Base-by-base conservation (phyloP, 2,797 vertebrate species). In the Oreochromis mossambicus region DNA sequence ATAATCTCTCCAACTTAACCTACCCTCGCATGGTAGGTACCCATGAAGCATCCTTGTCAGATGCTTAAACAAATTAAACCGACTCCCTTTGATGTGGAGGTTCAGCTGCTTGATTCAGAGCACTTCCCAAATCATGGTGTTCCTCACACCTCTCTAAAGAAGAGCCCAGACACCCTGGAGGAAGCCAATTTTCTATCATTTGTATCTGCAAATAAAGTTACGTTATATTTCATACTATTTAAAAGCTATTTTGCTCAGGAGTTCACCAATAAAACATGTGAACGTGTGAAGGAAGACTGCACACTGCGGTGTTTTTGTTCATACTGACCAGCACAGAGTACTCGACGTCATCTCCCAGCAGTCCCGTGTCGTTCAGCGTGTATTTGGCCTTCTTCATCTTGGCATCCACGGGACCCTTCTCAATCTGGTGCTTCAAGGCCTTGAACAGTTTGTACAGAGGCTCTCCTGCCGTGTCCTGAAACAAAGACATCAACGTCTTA, bases 391-490 rank as follows among this genome's bases (percentile, higher is more conserved):
- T 99, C 95, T 98, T 98, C 92, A 98, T 94, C 81, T 97, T 96
- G 0, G 97, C 97, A 63, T 99, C 98, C 87, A 99, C 98, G 0
- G 98, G 98, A 1, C 98, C 98, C 77, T 99, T 99, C 92, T 99
- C 98, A 63, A 99, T 97, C 95, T 99, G 98, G 79, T 99, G 98
- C 91, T 99, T 99, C 92, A 99, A 94, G 88, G 98, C 98, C 88
- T 98, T 98, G 95, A 97, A 99, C 61, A 99, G 97, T 86, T 98
- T 99, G 93, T 99, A 99, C 6, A 99, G 91, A 14, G 98, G 98
- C 50, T 99, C 98, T 1, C 98, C 98, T 0, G 98, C 98, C 1
- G 97, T 97, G 93, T 99, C 98, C 98, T 99, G 77, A 77, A 56
- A 79, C 83, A 43, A 5, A 5, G 14, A 85, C 26, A 17, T 17